Base-by-base conservation (phyloP, 2,113 vertebrate genomes). In the Peromyscus maniculatus region DNA sequence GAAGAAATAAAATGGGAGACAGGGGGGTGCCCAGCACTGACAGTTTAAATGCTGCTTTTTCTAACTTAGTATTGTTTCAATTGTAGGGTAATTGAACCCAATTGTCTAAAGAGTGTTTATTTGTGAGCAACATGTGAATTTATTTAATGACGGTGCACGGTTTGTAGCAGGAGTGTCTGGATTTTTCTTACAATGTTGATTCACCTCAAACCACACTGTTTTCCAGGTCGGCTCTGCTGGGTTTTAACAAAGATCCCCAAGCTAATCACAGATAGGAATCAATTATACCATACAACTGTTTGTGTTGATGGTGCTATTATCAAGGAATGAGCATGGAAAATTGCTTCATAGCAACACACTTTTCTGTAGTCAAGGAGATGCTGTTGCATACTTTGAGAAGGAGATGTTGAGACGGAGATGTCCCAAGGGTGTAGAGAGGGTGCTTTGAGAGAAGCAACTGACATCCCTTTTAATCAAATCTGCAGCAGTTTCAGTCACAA, bases 1-100 rank as follows among this genome's bases (percentile, higher is more conserved):
- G 91, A 94, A 94, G 46, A 94, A 95, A 95, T 79, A 93, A 96
- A 96, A 67, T 89, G 21, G 71, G 66, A 97, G 28, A 93, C 89
- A 92, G 31, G 49, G 86, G 78, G 67, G 6, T 87, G 62, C 83
- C 88, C 96, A 90, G 39, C 59, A 78, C 87, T 82, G 91, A 87
- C n/a, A 62, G 62, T 89, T 91, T 80, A 97, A 98, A 77, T 71
- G 87, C 19, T 96, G 11, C 52, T 12, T 87, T 92, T 67, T 36
- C 74, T 46, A 94, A 87, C 19, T 55, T 13, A 93, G n/a, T 74
- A 87, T 67, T 97, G 43, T 94, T 97, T 95, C 39, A 59, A 4
- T 97, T 93, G n/a, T 59, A 91, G 69, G 94, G 72, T 71, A 91
- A 91, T 62, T 93, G 26, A 89, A 88, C 91, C 93, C 33, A 69